Conservation (phyloP, 2,888 invertebrate species). For the Trachelus troglodyta region DNA sequence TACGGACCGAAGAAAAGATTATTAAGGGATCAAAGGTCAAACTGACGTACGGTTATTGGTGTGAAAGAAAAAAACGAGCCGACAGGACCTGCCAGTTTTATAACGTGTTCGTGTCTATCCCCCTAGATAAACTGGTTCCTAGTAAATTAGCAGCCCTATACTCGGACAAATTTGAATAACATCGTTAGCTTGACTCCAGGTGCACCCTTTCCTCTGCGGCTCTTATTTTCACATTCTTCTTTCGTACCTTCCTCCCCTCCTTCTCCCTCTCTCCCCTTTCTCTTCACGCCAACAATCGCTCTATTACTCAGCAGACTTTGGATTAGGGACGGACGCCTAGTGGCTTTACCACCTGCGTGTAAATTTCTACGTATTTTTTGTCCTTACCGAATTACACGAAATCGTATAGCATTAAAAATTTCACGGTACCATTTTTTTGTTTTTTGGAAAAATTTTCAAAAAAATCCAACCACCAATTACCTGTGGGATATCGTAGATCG, state of each 20-base stretch:
- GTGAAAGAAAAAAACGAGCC: too few species aligned
- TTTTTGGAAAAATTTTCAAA: neutral
- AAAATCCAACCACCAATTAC: neutral
- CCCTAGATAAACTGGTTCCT: neutral
- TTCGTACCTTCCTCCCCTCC: too few species aligned
- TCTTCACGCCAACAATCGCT: neutral
- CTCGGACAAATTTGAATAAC: slow-evolving; percentile 7
- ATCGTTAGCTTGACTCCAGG: slow-evolving; percentile 3
- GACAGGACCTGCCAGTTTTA: too few species aligned
- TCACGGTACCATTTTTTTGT: neutral
- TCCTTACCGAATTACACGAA: neutral
- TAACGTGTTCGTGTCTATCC: too few species aligned
- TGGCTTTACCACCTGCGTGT: neutral
- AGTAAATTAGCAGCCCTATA: neutral
- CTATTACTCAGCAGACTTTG: neutral
- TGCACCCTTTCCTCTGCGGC: neutral
- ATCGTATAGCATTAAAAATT: neutral
- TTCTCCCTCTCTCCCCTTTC: too few species aligned
- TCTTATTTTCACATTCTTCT: too few species aligned
- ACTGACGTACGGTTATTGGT: too few species aligned
- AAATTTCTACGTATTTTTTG: neutral
- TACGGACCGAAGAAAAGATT: too few species aligned
- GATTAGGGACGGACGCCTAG: neutral
- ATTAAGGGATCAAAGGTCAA: too few species aligned
- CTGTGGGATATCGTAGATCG: neutral